Evolutionary conservation across 2,113 vertebrate species (phyloP).

Genomic region (Eretmochelys imbricata): DNA sequence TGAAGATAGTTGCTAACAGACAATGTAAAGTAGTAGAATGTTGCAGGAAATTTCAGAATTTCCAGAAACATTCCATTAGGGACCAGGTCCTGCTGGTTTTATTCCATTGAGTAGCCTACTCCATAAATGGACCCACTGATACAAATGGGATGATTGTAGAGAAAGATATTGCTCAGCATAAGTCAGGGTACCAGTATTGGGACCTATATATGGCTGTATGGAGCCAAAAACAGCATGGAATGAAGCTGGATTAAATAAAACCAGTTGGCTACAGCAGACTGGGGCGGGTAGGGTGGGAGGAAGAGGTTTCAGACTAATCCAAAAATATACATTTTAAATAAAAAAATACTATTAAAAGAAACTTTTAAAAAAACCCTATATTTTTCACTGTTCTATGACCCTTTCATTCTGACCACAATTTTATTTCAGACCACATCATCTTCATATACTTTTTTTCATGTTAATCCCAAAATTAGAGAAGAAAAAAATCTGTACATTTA

Average conservation of each 20-base stretch:
- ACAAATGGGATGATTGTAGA: neutral
- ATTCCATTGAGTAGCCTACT: neutral
- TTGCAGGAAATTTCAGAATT: conserved; percentile 1
- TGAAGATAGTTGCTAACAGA: neutral
- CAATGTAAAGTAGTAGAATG: neutral
- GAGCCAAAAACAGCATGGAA: neutral
- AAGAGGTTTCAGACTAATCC: neutral
- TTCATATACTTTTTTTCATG: neutral
- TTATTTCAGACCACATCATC: neutral
- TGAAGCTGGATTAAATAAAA: neutral
- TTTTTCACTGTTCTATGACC: neutral
- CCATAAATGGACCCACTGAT: neutral
- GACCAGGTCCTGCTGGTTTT: neutral
- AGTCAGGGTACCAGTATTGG: neutral
- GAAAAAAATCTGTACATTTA: neutral
- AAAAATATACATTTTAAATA: neutral
- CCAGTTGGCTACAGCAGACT: neutral
- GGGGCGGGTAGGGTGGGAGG: neutral
- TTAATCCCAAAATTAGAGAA: neutral
- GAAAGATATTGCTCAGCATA: neutral
- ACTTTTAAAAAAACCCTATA: neutral
- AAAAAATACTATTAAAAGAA: neutral
- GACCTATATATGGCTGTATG: neutral
- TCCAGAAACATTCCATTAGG: neutral
- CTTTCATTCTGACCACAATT: neutral